Percentiles rank a stretch among this genome's conserved stretches.
These are phyloP conservation scores for Habroteleia sp. DNA, from an alignment of 2,888 invertebrate species.

Conservation along the genomic window DNA sequence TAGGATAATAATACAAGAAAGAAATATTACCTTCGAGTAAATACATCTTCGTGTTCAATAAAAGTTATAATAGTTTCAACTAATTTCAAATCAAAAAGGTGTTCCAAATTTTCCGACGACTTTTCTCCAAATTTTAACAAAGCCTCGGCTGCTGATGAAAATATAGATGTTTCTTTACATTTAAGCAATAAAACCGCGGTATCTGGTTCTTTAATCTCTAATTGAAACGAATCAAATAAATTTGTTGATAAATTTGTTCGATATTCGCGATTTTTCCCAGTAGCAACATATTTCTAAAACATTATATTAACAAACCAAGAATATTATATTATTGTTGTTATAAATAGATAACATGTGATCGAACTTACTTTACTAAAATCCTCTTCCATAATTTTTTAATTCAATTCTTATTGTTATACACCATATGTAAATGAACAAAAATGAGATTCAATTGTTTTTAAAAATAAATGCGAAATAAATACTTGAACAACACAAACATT, in stretches of 20 bases:
- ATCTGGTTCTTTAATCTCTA: conserved; percentile 71
- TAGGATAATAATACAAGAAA: neutral
- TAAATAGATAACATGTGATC: too few species aligned
- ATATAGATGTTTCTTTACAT: conserved; percentile 76
- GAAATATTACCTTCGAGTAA: conserved; percentile 71
- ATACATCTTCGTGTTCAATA: conserved; percentile 72
- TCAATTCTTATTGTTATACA: conserved; percentile 3
- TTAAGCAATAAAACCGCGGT: conserved; percentile 73
- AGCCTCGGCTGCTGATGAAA: conserved; percentile 80
- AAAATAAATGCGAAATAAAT: conserved; percentile 9
- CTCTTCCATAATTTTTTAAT: conserved; percentile 17
- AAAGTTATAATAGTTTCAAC: conserved; percentile 70
- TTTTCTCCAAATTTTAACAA: conserved; percentile 82
- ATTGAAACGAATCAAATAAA: conserved; percentile 68
- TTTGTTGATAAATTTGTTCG: conserved; percentile 58
- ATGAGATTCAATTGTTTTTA: conserved; percentile 34
- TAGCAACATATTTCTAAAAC: conserved; percentile 65
- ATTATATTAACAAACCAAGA: too few species aligned
- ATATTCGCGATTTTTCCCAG: conserved; percentile 67
- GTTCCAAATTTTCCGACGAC: conserved; percentile 67
- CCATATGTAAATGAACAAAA: too few species aligned
- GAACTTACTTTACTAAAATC: conserved; percentile 36
- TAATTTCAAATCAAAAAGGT: conserved; percentile 71
- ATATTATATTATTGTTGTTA: too few species aligned
- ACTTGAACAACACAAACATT: conserved; percentile 19